phyloP scores from a whole-genome alignment of 2,888 invertebrate species.

The Eupithecia insigniata region DNA sequence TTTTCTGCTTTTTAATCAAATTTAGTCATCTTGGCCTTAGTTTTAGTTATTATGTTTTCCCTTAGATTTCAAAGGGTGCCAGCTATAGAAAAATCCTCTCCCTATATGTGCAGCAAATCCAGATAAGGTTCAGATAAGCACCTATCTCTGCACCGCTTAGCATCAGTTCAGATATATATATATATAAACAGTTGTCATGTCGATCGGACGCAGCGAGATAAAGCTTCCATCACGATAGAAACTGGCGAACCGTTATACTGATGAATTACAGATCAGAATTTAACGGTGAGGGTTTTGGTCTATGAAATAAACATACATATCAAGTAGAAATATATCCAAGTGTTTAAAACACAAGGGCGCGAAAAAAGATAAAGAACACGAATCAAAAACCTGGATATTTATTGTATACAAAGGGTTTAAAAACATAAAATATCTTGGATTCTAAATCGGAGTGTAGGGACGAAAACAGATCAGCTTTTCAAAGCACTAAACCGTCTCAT shows the following conservation, averaged over 20 bases:
- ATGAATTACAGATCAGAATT: conserved; percentile 53
- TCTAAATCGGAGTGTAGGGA: too few relatives aligned
- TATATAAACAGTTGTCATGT: conserved; percentile 57
- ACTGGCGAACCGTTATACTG: conserved; percentile 55
- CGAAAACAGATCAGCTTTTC: too few relatives aligned
- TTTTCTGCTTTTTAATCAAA: too few relatives aligned
- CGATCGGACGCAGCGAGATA: conserved; percentile 57
- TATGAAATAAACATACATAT: background rate
- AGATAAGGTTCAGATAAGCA: background rate
- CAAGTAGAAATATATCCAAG: background rate
- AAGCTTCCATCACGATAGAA: conserved; percentile 54
- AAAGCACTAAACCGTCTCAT: too few relatives aligned
- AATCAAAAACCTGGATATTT: too few relatives aligned
- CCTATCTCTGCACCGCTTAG: conserved; percentile 34
- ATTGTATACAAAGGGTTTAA: too few relatives aligned
- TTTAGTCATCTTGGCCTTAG: background rate
- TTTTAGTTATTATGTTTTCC: background rate
- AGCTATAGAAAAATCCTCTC: background rate
- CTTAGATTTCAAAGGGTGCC: background rate
- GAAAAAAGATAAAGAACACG: background rate
- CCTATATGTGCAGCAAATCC: background rate
- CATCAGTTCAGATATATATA: conserved; percentile 42
- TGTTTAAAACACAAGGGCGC: too few relatives aligned
- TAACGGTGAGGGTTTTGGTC: background rate
- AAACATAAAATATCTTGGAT: too few relatives aligned